A percentile compares a stretch with the other conserved stretches of the same genome.
These are phyloP conservation scores for Turritopsis rubra DNA, from an alignment of 30 jellyfish, hydroid and myxozoan species.

Conservation along the genomic window DNA sequence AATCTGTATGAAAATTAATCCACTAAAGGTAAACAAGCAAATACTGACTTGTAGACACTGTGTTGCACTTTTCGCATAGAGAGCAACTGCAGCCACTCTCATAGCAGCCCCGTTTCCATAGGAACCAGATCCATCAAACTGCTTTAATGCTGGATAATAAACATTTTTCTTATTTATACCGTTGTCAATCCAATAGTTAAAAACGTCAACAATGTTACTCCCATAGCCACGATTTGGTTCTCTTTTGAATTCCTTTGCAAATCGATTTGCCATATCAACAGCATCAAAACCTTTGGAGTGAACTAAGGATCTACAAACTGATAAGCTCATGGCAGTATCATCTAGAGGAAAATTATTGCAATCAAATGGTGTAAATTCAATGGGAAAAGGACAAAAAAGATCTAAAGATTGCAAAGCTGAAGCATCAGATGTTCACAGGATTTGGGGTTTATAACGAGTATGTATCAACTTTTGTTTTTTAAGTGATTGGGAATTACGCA, in stretches of 20 bases:
- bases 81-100: slow-evolving; percentile 93
- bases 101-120: slow-evolving; percentile 98
- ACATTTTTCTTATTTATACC: slow-evolving; percentile 39
- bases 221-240: slow-evolving; percentile 88
- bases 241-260: slow-evolving; percentile 39
- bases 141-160: slow-evolving; percentile 53
- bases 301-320: slow-evolving; percentile 63
- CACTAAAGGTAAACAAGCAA: no score
- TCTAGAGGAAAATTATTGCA: slow-evolving; percentile 42
- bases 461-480: no score
- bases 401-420: slow-evolving; percentile 1
- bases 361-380: background rate
- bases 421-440: no score
- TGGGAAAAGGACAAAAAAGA: background rate
- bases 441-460: no score
- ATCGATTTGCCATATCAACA: slow-evolving; percentile 57
- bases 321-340: slow-evolving; percentile 88
- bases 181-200: slow-evolving; percentile 55
- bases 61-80: slow-evolving; percentile 35
- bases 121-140: slow-evolving; percentile 75
- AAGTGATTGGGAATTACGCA: no score
- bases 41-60: slow-evolving; percentile 23
- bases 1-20: no score
- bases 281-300: slow-evolving; percentile 58
- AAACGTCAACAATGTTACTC: slow-evolving; percentile 41